Percentiles rank a stretch among this genome's conserved stretches.
These are phyloP conservation scores for Trichopria drosophilae DNA, from an alignment of 2,888 invertebrate genomes.

Conservation along the genomic window DNA sequence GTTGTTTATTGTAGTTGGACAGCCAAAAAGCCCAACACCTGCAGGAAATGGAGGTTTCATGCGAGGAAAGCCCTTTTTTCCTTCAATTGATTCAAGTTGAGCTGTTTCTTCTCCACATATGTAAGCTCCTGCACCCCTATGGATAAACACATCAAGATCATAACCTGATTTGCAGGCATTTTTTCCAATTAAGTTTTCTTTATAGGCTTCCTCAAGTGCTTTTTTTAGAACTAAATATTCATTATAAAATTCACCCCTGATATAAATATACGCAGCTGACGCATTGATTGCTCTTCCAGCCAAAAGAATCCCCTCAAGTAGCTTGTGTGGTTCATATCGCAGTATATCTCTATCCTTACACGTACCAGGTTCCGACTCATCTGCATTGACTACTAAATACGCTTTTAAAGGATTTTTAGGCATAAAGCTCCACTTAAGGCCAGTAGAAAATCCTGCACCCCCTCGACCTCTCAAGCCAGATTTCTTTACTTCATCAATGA, in stretches of 20 bases:
- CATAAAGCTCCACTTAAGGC: conserved; percentile 19
- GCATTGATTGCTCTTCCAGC: conserved; percentile 11
- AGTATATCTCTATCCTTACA: conserved; percentile 20
- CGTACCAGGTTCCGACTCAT: conserved; percentile 21
- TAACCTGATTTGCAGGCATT: conserved; percentile 19
- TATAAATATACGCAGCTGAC: conserved; percentile 17
- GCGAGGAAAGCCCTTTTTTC: conserved; percentile 19
- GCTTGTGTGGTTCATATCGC: conserved; percentile 19
- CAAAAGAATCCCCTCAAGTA: conserved; percentile 19
- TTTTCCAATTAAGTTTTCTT: conserved; percentile 16
- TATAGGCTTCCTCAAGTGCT: conserved; percentile 19
- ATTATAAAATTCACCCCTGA: conserved; percentile 21
- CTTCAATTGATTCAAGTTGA: conserved; percentile 21
- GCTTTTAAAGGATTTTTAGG: conserved; percentile 17
- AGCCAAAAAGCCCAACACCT: conserved; percentile 17
- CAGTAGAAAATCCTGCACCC: conserved; percentile 21
- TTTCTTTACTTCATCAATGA: conserved; percentile 18
- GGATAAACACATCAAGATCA: conserved; percentile 20
- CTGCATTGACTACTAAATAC: conserved; percentile 22
- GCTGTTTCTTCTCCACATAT: conserved; percentile 29
- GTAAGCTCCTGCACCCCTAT: conserved; percentile 25
- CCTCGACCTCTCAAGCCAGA: conserved; percentile 20
- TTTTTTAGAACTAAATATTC: conserved; percentile 11
- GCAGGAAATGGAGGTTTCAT: conserved; percentile 26
- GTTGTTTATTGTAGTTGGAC: conserved; percentile 21